phyloP scores from a whole-genome alignment of 2,888 invertebrate genomes.

The Teleiodes luculella region DNA sequence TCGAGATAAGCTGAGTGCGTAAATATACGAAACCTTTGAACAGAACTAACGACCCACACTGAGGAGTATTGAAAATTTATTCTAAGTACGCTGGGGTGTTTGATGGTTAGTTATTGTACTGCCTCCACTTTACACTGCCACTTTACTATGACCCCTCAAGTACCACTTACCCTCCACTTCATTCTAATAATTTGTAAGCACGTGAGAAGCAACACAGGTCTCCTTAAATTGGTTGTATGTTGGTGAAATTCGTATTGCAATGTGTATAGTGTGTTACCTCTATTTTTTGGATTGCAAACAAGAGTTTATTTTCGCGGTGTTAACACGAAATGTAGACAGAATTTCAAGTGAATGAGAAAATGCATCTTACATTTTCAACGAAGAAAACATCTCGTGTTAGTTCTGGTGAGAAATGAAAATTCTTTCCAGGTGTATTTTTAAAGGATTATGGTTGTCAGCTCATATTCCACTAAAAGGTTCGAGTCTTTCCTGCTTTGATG shows the following conservation, averaged over 20 bases:
- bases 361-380: slow-evolving; percentile 13
- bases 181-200: slow-evolving; percentile 9
- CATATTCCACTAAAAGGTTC: too few species aligned
- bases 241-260: slow-evolving; percentile 48
- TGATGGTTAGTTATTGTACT: slow-evolving; percentile 69
- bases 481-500: too few species aligned
- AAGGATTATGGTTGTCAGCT: too few species aligned
- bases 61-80: slow-evolving; percentile 74
- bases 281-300: slow-evolving; percentile 64
- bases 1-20: slow-evolving; percentile 45
- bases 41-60: slow-evolving; percentile 67
- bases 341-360: slow-evolving; percentile 25
- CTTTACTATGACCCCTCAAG: slow-evolving; percentile 31
- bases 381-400: slow-evolving; percentile 12
- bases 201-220: slow-evolving; percentile 27
- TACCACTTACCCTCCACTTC: background rate
- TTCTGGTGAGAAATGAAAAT: too few species aligned
- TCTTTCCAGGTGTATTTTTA: too few species aligned
- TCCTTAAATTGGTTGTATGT: slow-evolving; percentile 29
- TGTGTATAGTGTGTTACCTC: slow-evolving; percentile 56
- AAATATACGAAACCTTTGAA: slow-evolving; percentile 54
- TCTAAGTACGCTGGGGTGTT: slow-evolving; percentile 65
- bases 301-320: slow-evolving; percentile 65
- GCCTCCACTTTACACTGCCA: slow-evolving; percentile 45
- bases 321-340: slow-evolving; percentile 54